A percentile compares a stretch with the other conserved stretches of the same genome.
Evolutionary conservation across 2,113 vertebrate species (phyloP).

Genomic region (Heptranchias perlo): DNA sequence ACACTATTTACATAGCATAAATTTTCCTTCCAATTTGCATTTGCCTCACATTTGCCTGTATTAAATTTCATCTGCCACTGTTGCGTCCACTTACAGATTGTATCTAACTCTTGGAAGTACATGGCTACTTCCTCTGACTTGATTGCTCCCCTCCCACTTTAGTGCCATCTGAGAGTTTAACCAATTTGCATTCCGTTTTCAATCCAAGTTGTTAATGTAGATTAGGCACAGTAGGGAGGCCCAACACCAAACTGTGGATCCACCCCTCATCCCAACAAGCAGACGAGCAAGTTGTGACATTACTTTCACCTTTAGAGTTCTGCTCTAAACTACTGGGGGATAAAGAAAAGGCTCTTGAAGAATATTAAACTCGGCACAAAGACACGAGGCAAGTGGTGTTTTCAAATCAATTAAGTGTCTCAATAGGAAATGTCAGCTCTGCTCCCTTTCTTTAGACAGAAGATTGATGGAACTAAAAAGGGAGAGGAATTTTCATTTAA

Average conservation of each 20-base stretch:
- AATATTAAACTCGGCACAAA: constrained; percentile 34
- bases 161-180: not conserved
- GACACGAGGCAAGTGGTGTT: constrained; percentile 35
- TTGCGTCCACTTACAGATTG: not conserved
- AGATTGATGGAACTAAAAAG: constrained; percentile 38
- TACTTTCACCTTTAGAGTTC: not conserved
- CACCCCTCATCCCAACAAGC: not conserved
- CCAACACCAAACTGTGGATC: not conserved
- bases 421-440: constrained; percentile 37
- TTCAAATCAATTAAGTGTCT: constrained; percentile 40
- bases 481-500: constrained; percentile 25
- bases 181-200: not conserved
- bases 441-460: constrained; percentile 32
- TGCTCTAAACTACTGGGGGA: not conserved
- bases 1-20: not conserved
- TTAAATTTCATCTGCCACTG: not conserved
- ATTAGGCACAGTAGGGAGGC: not conserved
- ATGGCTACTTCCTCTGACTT: not conserved
- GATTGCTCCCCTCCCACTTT: not conserved
- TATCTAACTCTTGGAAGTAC: not conserved
- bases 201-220: not conserved
- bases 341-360: constrained; percentile 23
- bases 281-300: not conserved
- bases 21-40: not conserved
- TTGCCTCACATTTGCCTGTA: not conserved